These are phyloP conservation scores for Nomada flava DNA, from an alignment of 2,888 invertebrate genomes.

Conservation along the genomic window DNA sequence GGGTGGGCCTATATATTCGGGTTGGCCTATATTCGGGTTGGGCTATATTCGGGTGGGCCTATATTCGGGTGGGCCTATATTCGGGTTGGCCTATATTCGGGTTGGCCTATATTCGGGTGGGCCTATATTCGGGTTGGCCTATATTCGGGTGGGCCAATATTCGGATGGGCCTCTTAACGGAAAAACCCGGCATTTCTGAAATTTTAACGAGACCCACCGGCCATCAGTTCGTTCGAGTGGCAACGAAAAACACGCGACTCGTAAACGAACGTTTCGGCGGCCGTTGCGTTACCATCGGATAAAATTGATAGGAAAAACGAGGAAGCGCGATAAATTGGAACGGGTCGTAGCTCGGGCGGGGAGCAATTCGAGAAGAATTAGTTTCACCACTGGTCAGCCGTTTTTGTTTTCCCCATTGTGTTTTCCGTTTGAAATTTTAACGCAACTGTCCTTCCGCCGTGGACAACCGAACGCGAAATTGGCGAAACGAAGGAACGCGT, in stretches of 20 bases:
- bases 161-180: no score
- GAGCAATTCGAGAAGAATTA: not conserved
- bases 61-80: no score
- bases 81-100: no score
- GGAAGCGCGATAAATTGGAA: not conserved
- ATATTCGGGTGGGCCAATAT: no score
- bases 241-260: not conserved
- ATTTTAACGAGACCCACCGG: constrained; percentile 8
- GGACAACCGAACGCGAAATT: not conserved
- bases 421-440: constrained; percentile 2
- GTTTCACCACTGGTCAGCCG: not conserved
- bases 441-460: not conserved
- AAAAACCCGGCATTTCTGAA: not conserved
- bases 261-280: not conserved
- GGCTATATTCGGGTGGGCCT: no score
- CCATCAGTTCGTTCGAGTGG: not conserved
- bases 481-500: not conserved
- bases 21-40: no score
- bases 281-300: not conserved
- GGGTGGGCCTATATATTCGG: no score
- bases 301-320: constrained; percentile 7
- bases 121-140: no score
- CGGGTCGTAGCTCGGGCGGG: not conserved
- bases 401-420: not conserved
- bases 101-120: no score